Percentiles rank a stretch among this genome's conserved stretches.
Conservation (phyloP, 2,113 vertebrate genomes). For the Mola mola region DNA sequence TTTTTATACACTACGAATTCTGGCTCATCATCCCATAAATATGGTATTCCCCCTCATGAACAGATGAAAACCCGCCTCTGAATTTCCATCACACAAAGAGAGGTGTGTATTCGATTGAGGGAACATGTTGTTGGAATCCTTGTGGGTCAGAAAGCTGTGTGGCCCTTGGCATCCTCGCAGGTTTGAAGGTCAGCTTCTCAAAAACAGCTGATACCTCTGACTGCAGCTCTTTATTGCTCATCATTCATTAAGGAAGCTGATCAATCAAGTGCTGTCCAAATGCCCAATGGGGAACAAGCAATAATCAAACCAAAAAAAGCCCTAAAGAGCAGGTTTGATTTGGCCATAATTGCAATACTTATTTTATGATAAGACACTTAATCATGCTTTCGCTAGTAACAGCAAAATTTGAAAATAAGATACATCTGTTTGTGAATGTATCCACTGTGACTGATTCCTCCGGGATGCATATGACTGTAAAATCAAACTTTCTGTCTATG, state of each 20-base stretch:
- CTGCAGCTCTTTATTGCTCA: slow-evolving; percentile 70
- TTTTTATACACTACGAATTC: not conserved
- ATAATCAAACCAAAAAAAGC: too few relatives aligned
- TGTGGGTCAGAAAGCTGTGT: slow-evolving; percentile 31
- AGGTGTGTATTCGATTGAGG: slow-evolving; percentile 19
- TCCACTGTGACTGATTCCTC: too few relatives aligned
- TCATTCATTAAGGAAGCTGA: slow-evolving; percentile 72
- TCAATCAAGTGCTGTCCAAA: slow-evolving; percentile 77
- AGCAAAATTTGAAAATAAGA: too few relatives aligned
- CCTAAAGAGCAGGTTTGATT: too few relatives aligned
- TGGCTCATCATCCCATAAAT: slow-evolving; percentile 3
- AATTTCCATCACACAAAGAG: slow-evolving; percentile 18
- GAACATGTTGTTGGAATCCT: slow-evolving; percentile 37
- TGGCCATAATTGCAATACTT: too few relatives aligned
- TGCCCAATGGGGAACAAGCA: slow-evolving; percentile 42
- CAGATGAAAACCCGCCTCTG: slow-evolving; percentile 26
- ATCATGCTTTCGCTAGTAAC: too few relatives aligned
- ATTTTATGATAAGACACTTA: too few relatives aligned
- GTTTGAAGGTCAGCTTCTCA: slow-evolving; percentile 74
- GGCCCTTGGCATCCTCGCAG: slow-evolving; percentile 44
- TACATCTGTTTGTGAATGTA: too few relatives aligned
- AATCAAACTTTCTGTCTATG: too few relatives aligned
- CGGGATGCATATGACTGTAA: too few relatives aligned
- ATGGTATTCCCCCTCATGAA: not conserved
- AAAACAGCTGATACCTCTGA: slow-evolving; percentile 68